phyloP scores from a whole-genome alignment of 2,888 invertebrate species.

The Electrophaes corylata region DNA sequence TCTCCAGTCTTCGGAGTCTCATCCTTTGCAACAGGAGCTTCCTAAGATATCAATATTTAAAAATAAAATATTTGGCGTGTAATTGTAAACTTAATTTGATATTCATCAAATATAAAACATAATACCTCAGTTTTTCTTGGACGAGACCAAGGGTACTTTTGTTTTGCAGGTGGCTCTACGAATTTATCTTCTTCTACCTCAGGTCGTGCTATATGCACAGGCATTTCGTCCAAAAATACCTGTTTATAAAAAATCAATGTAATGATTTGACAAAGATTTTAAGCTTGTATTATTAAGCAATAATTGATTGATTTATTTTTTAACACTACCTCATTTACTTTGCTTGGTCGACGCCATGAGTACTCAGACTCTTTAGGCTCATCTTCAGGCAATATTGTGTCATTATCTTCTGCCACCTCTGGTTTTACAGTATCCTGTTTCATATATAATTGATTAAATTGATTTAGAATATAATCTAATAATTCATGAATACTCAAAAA shows the following conservation, averaged over 20 bases:
- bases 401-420: conserved; percentile 23
- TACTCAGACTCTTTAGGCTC: conserved; percentile 33
- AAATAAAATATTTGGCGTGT: background rate
- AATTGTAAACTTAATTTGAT: background rate
- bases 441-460: conserved; percentile 3
- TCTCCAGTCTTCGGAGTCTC: conserved; percentile 18
- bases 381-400: conserved; percentile 29
- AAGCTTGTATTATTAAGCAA: background rate
- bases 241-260: conserved; percentile 26
- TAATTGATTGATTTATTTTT: background rate
- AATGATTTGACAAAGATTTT: background rate
- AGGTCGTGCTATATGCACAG: conserved; percentile 18
- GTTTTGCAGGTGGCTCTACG: conserved; percentile 33
- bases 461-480: no score
- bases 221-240: conserved; percentile 35
- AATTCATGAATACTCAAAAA: background rate
- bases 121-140: conserved; percentile 49
- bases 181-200: conserved; percentile 26
- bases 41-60: conserved; percentile 26
- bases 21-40: conserved; percentile 29
- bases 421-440: conserved; percentile 22
- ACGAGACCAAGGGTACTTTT: conserved; percentile 37
- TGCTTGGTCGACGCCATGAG: conserved; percentile 37
- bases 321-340: conserved; percentile 38
- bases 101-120: background rate